A percentile compares a stretch with the other conserved stretches of the same genome.
phyloP scores from a whole-genome alignment of 92 coral and sea anemone genomes.

The Epizoanthus scotinus region DNA sequence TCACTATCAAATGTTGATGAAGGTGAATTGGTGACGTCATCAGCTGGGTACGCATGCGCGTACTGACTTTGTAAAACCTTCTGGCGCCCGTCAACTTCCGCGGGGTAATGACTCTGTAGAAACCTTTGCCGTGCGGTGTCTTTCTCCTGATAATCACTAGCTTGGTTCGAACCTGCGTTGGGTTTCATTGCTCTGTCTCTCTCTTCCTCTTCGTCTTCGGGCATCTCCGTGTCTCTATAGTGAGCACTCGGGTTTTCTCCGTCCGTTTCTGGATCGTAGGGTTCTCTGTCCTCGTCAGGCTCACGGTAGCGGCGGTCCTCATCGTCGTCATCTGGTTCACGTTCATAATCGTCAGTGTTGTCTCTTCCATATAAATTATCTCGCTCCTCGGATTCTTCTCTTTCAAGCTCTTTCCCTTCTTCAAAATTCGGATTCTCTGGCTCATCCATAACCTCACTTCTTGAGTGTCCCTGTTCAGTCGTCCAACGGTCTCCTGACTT shows the following conservation, averaged over 20 bases:
- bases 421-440: conserved; percentile 35
- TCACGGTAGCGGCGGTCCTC: conserved; percentile 15
- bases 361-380: conserved; percentile 37
- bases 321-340: conserved; percentile 50
- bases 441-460: conserved; percentile 71
- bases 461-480: conserved; percentile 66
- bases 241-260: not conserved
- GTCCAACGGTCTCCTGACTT: conserved; percentile 48
- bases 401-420: conserved; percentile 38
- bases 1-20: not conserved
- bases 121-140: conserved; percentile 10
- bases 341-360: conserved; percentile 57
- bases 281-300: conserved; percentile 46
- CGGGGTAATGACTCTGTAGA: conserved; percentile 14
- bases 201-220: conserved; percentile 30
- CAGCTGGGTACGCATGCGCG: conserved; percentile 1
- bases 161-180: not conserved
- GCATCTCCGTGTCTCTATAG: conserved; percentile 3
- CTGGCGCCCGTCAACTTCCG: not conserved
- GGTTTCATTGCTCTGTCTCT: conserved; percentile 19
- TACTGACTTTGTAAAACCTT: conserved; percentile 13
- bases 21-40: not conserved
- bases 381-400: conserved; percentile 34
- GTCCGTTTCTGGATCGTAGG: conserved; percentile 13
- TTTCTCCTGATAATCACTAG: conserved; percentile 4